Evolutionary conservation across 2,113 vertebrate species (phyloP), one percentile per base, ranked within the genome.

Genomic region (Embiotoca jacksoni): DNA sequence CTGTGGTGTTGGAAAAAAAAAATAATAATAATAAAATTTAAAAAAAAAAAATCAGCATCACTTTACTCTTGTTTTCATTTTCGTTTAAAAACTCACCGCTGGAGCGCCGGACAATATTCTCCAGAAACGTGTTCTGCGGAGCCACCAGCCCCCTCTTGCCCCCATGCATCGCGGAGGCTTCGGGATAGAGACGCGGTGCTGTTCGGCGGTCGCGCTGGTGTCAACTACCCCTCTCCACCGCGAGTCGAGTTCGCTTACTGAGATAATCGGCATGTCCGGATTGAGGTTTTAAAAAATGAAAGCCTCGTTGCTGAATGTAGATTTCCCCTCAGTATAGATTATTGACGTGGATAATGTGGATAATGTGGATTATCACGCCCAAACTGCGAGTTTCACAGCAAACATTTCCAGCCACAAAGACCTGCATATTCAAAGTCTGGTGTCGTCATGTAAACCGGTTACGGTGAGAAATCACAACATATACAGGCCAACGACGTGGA

Each of bases 131-230:
- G 93, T 99, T 99, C 93, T 99, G 97, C 84, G 97, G 97, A 94
- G 98, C 98, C 95, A 99, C 98, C 95, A 98, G 93, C 90, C 98
- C 98, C 95, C 97, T 95, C 94, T 98, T 99, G 94, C 97, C 98
- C 92, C 97, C 97, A 94, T 98, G 98, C 98, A 99, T 99, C 95
- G 93, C 98, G 96, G 96, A 83, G 87, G 69, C 32, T 74, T 58
- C 80, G 5, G 77, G 75, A 54, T 46, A 31, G 70, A 77, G 36
- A 69, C 30, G 80, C 66, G 9, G 35, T 68, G 72, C 53, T 72
- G 85, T 61, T 78, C 71, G 50, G 56, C 59, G 75, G 37, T 77
- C 36, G 44, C 53, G 68, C 74, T 81, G 82, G 32, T 57, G 62
- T 3, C 15, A 30, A 79, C 59, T 80, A 55, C 36, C 37, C 52